Conservation (phyloP, 2,888 invertebrate genomes). For the Pollenia labialis region DNA sequence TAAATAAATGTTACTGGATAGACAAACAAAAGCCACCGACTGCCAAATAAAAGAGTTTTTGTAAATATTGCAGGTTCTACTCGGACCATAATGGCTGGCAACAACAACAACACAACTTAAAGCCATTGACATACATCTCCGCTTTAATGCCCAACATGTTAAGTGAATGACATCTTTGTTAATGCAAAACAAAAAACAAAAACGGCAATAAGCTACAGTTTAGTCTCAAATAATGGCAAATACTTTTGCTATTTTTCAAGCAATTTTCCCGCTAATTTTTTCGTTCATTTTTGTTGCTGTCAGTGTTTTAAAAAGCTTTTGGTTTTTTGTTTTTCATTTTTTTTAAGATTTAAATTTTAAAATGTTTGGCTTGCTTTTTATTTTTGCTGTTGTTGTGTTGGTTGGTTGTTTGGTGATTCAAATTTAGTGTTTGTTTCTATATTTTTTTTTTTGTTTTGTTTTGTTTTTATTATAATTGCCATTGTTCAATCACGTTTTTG, state of each 20-base stretch:
- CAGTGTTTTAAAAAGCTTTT: constrained; percentile 33
- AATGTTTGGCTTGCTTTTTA: constrained; percentile 1
- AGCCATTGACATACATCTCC: constrained; percentile 67
- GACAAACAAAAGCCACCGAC: constrained; percentile 43
- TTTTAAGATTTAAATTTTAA: constrained; percentile 28
- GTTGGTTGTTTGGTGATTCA: constrained; percentile 7
- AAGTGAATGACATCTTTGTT: constrained; percentile 55
- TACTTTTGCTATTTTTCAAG: constrained; percentile 18
- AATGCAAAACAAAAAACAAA: neutral
- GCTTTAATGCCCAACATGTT: constrained; percentile 25
- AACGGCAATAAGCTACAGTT: constrained; percentile 3
- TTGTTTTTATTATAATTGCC: constrained; percentile 63
- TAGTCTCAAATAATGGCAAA: constrained; percentile 36
- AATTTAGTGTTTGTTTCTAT: constrained; percentile 48
- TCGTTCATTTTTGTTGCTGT: neutral
- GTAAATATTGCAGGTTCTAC: neutral
- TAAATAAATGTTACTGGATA: constrained; percentile 24
- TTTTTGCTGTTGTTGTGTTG: neutral
- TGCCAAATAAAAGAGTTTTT: neutral
- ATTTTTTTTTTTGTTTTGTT: constrained; percentile 30
- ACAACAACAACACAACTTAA: constrained; percentile 13
- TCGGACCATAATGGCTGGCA: neutral
- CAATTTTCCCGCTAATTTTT: constrained; percentile 58
- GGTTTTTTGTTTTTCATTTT: constrained; percentile 7
- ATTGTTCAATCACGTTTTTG: constrained; percentile 73